Percentiles rank a stretch among this genome's conserved stretches.
Evolutionary conservation across 2,888 invertebrate genomes (phyloP).

Genomic region (Morpho helenor): DNA sequence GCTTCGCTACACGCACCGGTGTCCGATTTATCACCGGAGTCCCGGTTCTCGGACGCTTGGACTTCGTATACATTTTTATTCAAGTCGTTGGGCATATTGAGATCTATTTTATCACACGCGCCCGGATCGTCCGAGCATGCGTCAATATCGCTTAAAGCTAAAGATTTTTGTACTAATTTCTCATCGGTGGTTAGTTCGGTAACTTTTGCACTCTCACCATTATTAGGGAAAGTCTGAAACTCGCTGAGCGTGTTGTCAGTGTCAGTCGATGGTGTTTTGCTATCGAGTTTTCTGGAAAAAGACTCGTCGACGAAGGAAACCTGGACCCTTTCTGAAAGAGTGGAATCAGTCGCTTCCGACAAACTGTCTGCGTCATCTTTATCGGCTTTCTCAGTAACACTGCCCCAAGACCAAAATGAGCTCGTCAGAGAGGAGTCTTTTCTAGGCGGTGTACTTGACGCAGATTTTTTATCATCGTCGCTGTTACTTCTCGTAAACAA

Average conservation of each 20-base stretch:
- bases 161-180: conserved; percentile 70
- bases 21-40: conserved; percentile 18
- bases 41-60: conserved; percentile 9
- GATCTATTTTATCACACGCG: conserved; percentile 61
- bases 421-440: conserved; percentile 65
- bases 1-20: conserved; percentile 32
- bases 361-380: conserved; percentile 52
- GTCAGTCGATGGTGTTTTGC: conserved; percentile 70
- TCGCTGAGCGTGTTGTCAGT: conserved; percentile 71
- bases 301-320: conserved; percentile 70
- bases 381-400: conserved; percentile 48
- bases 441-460: conserved; percentile 63
- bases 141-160: conserved; percentile 65
- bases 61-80: conserved; percentile 41
- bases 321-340: conserved; percentile 68
- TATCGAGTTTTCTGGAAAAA: conserved; percentile 66
- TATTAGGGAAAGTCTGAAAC: conserved; percentile 60
- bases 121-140: conserved; percentile 42
- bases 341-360: conserved; percentile 67
- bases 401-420: conserved; percentile 74
- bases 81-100: conserved; percentile 65
- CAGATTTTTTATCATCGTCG: conserved; percentile 64
- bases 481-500: conserved; percentile 74
- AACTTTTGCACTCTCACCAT: conserved; percentile 45
- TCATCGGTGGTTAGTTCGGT: conserved; percentile 71